A percentile compares a stretch with the other conserved stretches of the same genome.
These are phyloP conservation scores for Xenentodon cancila DNA, from an alignment of 2,797 vertebrate genomes.

Conservation along the genomic window DNA sequence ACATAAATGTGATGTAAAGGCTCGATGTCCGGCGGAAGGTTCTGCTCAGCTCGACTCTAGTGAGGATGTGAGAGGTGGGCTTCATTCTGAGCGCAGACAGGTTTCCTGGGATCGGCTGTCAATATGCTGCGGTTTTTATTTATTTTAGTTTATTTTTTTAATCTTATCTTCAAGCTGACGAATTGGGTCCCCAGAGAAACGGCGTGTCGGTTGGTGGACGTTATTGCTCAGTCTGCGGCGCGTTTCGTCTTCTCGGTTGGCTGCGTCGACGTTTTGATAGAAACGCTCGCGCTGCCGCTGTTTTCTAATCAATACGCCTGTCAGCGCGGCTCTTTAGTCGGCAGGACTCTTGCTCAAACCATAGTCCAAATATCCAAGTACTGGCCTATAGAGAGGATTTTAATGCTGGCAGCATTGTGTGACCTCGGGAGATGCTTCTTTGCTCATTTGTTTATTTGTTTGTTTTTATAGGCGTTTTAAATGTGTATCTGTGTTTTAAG, in stretches of 20 bases:
- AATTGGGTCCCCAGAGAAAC: not conserved
- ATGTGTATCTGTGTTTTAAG: too few relatives aligned
- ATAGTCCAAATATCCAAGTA: not conserved
- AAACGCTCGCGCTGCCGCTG: not conserved
- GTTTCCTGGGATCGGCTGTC: not conserved
- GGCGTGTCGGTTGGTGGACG: too few relatives aligned
- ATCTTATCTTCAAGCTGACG: not conserved
- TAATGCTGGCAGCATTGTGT: not conserved
- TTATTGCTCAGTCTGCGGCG: too few relatives aligned
- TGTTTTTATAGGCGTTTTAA: not conserved
- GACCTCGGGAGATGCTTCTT: too few relatives aligned
- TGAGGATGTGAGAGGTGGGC: conserved; percentile 3
- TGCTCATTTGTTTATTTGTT: too few relatives aligned
- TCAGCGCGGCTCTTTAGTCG: not conserved
- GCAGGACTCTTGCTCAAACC: conserved; percentile 2
- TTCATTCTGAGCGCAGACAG: not conserved
- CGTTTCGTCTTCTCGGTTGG: too few relatives aligned
- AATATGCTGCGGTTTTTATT: too few relatives aligned
- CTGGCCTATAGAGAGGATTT: not conserved
- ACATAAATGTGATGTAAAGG: not conserved
- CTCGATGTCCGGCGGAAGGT: not conserved
- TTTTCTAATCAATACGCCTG: conserved; percentile 1
- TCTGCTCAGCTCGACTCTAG: not conserved
- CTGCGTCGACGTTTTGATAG: not conserved
- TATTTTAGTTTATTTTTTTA: not conserved